Evolutionary conservation across 2,888 invertebrate species (phyloP).

Genomic region (Luperina testacea): DNA sequence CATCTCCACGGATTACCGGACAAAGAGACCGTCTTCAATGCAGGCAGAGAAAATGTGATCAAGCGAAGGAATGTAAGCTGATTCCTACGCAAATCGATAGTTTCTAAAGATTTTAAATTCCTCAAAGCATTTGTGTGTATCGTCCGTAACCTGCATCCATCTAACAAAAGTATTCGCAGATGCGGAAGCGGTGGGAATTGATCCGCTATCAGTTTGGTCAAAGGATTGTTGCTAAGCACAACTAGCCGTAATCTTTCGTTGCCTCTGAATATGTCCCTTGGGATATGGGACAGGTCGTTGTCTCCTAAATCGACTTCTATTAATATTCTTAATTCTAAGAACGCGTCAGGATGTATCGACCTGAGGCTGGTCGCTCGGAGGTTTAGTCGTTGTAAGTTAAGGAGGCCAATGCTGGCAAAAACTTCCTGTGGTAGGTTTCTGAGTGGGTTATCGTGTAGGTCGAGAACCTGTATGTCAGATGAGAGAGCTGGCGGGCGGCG

Average conservation of each 20-base stretch:
- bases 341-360: conserved; percentile 95
- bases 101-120: conserved; percentile 93
- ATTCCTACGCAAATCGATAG: conserved; percentile 95
- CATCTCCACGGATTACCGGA: conserved; percentile 97
- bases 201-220: conserved; percentile 92
- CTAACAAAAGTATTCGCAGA: conserved; percentile 94
- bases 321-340: conserved; percentile 95
- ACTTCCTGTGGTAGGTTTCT: conserved; percentile 93
- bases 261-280: conserved; percentile 95
- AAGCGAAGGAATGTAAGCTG: conserved; percentile 92
- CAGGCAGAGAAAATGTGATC: conserved; percentile 92
- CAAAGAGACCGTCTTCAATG: conserved; percentile 94
- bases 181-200: conserved; percentile 96
- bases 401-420: conserved; percentile 94
- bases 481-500: conserved; percentile 93
- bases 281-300: conserved; percentile 93
- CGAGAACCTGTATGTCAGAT: conserved; percentile 92
- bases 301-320: conserved; percentile 96
- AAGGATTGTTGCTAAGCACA: conserved; percentile 95
- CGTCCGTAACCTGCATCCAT: conserved; percentile 93
- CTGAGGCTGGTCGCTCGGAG: conserved; percentile 93
- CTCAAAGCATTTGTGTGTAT: conserved; percentile 95
- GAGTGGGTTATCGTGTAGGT: conserved; percentile 95
- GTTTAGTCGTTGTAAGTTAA: conserved; percentile 96
- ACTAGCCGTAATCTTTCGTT: conserved; percentile 95